A percentile compares a stretch with the other conserved stretches of the same genome.
Conservation (phyloP, 2,888 invertebrate genomes). For the Eulithis prunata region DNA sequence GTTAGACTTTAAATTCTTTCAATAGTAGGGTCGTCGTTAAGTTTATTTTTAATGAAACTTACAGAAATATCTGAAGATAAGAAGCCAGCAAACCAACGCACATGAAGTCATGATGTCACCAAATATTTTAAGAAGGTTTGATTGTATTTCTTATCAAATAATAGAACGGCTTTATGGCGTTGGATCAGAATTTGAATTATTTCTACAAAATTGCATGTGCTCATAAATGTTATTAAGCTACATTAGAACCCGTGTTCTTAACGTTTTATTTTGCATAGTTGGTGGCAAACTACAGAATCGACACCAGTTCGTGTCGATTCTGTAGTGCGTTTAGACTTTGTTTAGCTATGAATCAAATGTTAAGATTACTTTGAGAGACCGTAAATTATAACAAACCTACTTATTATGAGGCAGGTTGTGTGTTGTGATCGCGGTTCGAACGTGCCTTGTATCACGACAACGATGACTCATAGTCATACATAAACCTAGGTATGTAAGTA, state of each 20-base stretch:
- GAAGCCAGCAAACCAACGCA: slow-evolving; percentile 31
- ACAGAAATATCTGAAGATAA: slow-evolving; percentile 34
- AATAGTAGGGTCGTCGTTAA: too few relatives aligned
- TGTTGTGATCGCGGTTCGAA: slow-evolving; percentile 44
- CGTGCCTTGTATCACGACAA: slow-evolving; percentile 64
- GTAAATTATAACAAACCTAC: slow-evolving; percentile 26
- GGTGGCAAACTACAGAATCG: too few relatives aligned
- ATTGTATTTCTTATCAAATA: slow-evolving; percentile 49
- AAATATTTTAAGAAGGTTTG: slow-evolving; percentile 26
- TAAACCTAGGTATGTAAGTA: neutral
- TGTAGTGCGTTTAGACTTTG: neutral
- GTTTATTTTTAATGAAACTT: slow-evolving; percentile 23
- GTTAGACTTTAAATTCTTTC: too few relatives aligned
- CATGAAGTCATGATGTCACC: slow-evolving; percentile 39
- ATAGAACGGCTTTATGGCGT: slow-evolving; percentile 33
- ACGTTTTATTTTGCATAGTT: too few relatives aligned
- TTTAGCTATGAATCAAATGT: neutral
- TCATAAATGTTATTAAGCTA: neutral
- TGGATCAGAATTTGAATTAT: slow-evolving; percentile 8
- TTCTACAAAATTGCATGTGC: neutral
- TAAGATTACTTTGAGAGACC: slow-evolving; percentile 19
- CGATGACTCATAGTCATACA: slow-evolving; percentile 46
- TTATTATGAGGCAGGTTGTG: slow-evolving; percentile 40
- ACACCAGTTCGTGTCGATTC: too few relatives aligned
- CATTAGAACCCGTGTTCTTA: neutral